Evolutionary conservation across 2,113 vertebrate species (phyloP).

Genomic region (Oxyura jamaicensis): DNA sequence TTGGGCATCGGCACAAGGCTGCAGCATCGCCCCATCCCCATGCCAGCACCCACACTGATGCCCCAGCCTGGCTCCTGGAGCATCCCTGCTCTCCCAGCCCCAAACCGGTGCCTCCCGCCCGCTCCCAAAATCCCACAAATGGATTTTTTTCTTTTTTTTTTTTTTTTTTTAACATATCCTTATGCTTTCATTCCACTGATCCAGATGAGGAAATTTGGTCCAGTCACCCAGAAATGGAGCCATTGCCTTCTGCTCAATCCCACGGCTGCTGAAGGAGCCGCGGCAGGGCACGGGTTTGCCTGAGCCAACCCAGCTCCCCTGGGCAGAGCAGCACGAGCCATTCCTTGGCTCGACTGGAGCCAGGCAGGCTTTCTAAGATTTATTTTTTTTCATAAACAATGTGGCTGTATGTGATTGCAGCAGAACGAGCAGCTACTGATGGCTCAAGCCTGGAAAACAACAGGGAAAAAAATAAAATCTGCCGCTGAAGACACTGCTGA

Average conservation of each 20-base stretch:
- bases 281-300: background rate
- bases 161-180: too few relatives aligned
- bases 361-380: conserved; percentile 17
- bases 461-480: background rate
- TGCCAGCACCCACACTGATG: accelerated
- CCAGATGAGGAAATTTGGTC: accelerated
- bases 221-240: accelerated
- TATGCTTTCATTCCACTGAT: background rate
- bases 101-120: accelerated
- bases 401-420: background rate
- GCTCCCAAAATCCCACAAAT: background rate
- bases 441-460: background rate
- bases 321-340: background rate
- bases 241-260: background rate
- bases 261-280: background rate
- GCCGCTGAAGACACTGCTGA: background rate
- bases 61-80: background rate
- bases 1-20: accelerated
- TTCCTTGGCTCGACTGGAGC: background rate
- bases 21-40: accelerated
- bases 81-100: background rate
- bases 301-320: background rate
- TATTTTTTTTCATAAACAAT: background rate
- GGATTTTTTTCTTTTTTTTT: too few relatives aligned
- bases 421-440: background rate